Evolutionary conservation across 1,140 invertebrate genomes (phyloP).

Genomic region (Drosophila elegans): DNA sequence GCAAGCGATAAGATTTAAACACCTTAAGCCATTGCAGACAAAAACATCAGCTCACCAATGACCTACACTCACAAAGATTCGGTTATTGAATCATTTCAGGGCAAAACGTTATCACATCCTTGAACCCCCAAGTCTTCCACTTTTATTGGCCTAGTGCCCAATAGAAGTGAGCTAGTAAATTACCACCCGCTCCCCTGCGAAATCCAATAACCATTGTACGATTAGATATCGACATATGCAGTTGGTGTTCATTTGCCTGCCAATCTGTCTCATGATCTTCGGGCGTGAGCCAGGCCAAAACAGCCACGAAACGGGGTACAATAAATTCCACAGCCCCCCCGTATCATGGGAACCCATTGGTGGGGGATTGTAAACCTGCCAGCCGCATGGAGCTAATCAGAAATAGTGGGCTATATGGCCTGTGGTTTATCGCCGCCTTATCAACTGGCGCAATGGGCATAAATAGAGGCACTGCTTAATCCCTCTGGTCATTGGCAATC

Average conservation of each 20-base stretch:
- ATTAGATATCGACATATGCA: conserved; percentile 40
- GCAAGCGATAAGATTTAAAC: not conserved
- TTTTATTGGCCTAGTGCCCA: not conserved
- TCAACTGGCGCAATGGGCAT: conserved; percentile 27
- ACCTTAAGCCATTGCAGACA: not conserved
- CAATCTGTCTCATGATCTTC: conserved; percentile 65
- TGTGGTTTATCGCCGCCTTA: conserved; percentile 51
- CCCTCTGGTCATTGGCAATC: conserved; percentile 36
- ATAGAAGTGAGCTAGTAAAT: conserved; percentile 46
- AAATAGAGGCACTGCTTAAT: conserved; percentile 63
- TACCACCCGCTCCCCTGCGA: conserved; percentile 13
- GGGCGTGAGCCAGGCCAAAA: conserved; percentile 23
- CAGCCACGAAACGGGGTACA: conserved; percentile 7
- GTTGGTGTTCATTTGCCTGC: conserved; percentile 39
- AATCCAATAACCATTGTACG: not conserved
- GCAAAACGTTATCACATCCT: conserved; percentile 32
- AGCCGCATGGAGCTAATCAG: conserved; percentile 17
- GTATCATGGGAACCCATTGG: conserved; percentile 12
- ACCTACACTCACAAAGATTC: conserved; percentile 22
- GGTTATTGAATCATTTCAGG: conserved; percentile 7
- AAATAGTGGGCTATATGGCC: conserved; percentile 6
- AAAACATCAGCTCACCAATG: not conserved
- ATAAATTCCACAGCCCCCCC: conserved; percentile 47
- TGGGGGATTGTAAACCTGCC: conserved; percentile 37
- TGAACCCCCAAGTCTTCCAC: conserved; percentile 23